These are phyloP conservation scores for Aurelia sp. DNA, from an alignment of 30 jellyfish, hydroid and myxozoan species.

Conservation along the genomic window DNA sequence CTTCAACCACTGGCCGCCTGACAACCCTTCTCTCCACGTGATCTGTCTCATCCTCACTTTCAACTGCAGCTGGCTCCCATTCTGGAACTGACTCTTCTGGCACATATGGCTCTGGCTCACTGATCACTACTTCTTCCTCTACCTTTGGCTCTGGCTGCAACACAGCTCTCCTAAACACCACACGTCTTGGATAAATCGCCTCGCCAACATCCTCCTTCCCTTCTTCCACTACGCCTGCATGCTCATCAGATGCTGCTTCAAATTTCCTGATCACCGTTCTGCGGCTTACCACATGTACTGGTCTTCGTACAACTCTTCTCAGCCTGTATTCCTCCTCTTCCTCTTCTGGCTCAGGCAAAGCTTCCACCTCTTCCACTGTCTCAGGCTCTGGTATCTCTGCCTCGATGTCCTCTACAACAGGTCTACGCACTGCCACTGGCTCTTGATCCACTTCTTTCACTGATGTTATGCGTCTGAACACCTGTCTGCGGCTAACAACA, in stretches of 20 bases:
- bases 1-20: conserved; percentile 44
- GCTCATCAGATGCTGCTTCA: no score
- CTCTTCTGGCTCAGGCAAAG: conserved; percentile 32
- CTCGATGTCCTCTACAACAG: background rate
- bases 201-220: conserved; percentile 45
- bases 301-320: no score
- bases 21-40: conserved; percentile 43
- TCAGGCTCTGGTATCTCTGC: background rate
- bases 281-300: no score
- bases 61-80: no score
- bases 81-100: conserved; percentile 47
- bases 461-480: conserved; percentile 1
- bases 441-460: background rate
- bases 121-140: conserved; percentile 26
- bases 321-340: conserved; percentile 7
- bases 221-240: background rate
- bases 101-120: conserved; percentile 48
- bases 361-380: background rate
- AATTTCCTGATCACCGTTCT: no score
- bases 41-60: conserved; percentile 37
- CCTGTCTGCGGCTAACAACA: conserved; percentile 20
- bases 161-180: conserved; percentile 53
- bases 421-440: background rate
- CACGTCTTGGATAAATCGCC: conserved; percentile 53
- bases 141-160: no score